Evolutionary conservation across 2,888 invertebrate species (phyloP).

Genomic region (Apeira syringaria): DNA sequence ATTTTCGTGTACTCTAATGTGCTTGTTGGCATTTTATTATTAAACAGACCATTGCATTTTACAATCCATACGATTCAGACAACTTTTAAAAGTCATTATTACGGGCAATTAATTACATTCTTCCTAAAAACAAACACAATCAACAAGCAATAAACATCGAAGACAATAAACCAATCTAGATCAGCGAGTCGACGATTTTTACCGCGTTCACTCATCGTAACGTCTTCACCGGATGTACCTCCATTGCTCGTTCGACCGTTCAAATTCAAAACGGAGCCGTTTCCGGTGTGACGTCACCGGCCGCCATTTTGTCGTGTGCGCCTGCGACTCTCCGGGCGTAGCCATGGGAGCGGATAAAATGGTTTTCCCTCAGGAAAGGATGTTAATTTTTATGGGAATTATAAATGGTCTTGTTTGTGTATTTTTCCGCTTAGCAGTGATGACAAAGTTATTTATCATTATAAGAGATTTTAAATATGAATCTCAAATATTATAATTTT

Average conservation of each 20-base stretch:
- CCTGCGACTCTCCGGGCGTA: slow-evolving; percentile 47
- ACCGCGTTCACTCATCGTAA: slow-evolving; percentile 71
- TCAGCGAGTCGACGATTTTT: slow-evolving; percentile 22
- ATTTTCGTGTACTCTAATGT: too few species aligned
- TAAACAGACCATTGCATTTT: too few species aligned
- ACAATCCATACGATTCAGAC: too few species aligned
- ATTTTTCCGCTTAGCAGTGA: slow-evolving; percentile 15
- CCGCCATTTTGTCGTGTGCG: slow-evolving; percentile 68
- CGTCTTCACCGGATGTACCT: slow-evolving; percentile 83
- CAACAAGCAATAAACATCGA: slow-evolving; percentile 23
- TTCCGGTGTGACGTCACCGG: slow-evolving; percentile 79
- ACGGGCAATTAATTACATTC: too few species aligned
- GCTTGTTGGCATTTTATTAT: too few species aligned
- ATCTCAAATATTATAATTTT: too few species aligned
- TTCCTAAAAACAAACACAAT: neutral
- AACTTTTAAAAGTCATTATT: too few species aligned
- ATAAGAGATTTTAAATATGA: too few species aligned
- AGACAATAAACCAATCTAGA: slow-evolving; percentile 32
- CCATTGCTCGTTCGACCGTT: slow-evolving; percentile 83
- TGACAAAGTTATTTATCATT: too few species aligned
- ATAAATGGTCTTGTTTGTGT: slow-evolving; percentile 21
- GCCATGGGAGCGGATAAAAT: slow-evolving; percentile 69
- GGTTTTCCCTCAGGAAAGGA: slow-evolving; percentile 71
- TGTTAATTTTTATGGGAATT: slow-evolving; percentile 43
- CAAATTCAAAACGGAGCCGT: slow-evolving; percentile 82